Percentiles rank a stretch among this genome's conserved stretches.
Evolutionary conservation across 1,140 invertebrate species (phyloP).

Genomic region (Agrilus planipennis): DNA sequence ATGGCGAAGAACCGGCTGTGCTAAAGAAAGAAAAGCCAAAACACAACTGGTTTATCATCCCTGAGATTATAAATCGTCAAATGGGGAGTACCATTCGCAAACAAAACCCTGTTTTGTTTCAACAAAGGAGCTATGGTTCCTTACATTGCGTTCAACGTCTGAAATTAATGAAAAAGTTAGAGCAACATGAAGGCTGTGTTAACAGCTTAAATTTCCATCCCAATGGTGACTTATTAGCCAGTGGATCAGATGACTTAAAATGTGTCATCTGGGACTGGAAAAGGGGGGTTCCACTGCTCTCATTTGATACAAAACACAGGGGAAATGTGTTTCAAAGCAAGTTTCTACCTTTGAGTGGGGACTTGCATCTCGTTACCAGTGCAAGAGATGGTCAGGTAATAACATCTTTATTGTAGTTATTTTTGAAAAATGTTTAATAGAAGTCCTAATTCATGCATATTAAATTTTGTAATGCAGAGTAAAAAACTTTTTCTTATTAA

Average conservation of each 20-base stretch:
- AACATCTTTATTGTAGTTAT: background rate
- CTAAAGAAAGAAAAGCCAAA: slow-evolving; percentile 48
- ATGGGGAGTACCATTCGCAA: slow-evolving; percentile 36
- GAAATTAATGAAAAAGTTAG: slow-evolving; percentile 64
- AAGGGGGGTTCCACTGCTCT: slow-evolving; percentile 46
- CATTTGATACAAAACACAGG: slow-evolving; percentile 66
- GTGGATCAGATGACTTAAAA: slow-evolving; percentile 81
- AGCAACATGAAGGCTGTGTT: slow-evolving; percentile 78
- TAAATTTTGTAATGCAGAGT: too few relatives aligned
- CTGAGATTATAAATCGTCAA: slow-evolving; percentile 50
- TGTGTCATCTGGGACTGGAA: slow-evolving; percentile 88
- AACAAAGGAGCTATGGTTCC: slow-evolving; percentile 65
- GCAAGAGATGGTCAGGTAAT: slow-evolving; percentile 80
- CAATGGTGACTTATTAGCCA: slow-evolving; percentile 59
- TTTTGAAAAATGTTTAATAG: background rate
- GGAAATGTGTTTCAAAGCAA: slow-evolving; percentile 85
- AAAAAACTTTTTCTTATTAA: too few relatives aligned
- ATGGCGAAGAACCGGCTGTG: slow-evolving; percentile 37
- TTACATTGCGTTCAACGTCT: slow-evolving; percentile 71
- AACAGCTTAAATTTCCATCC: slow-evolving; percentile 86
- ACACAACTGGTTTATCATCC: slow-evolving; percentile 52
- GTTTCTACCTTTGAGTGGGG: slow-evolving; percentile 49
- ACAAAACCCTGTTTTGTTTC: slow-evolving; percentile 47
- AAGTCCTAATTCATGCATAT: too few relatives aligned
- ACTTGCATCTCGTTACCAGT: slow-evolving; percentile 75